Percentiles rank a stretch among this genome's conserved stretches.
Evolutionary conservation across 2,113 vertebrate genomes (phyloP).

Genomic region (Python bivittatus): DNA sequence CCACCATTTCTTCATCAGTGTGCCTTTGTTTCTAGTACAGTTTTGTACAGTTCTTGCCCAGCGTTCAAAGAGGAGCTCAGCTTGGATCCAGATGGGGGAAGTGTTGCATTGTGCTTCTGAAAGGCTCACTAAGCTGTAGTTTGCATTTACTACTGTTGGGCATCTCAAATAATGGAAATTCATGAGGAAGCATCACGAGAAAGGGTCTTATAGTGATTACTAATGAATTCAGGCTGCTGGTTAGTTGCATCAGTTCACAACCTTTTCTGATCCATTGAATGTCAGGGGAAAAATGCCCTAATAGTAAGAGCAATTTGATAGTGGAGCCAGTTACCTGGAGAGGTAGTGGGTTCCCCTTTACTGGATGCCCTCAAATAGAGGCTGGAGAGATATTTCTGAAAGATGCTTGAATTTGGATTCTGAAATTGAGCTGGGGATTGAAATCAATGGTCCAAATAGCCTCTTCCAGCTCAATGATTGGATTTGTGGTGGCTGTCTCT

Average conservation of each 20-base stretch:
- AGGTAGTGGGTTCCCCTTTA: not conserved
- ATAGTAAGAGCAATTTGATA: not conserved
- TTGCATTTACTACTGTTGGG: not conserved
- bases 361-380: not conserved
- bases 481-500: not conserved
- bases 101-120: not conserved
- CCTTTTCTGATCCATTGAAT: not conserved
- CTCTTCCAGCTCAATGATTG: not conserved
- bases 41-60: not conserved
- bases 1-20: not conserved
- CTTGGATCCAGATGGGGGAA: conserved; percentile 15
- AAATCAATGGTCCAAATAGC: not conserved
- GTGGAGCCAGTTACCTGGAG: not conserved
- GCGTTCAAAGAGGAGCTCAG: not conserved
- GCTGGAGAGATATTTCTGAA: not conserved
- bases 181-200: not conserved
- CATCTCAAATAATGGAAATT: not conserved
- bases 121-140: not conserved
- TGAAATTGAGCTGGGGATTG: not conserved
- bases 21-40: conserved; percentile 11
- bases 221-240: not conserved
- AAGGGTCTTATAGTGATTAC: not conserved
- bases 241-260: not conserved
- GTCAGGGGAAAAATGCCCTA: not conserved
- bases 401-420: not conserved